Base-by-base conservation (phyloP, 2,888 invertebrate species). In the Xanthostigma xanthostigma region DNA sequence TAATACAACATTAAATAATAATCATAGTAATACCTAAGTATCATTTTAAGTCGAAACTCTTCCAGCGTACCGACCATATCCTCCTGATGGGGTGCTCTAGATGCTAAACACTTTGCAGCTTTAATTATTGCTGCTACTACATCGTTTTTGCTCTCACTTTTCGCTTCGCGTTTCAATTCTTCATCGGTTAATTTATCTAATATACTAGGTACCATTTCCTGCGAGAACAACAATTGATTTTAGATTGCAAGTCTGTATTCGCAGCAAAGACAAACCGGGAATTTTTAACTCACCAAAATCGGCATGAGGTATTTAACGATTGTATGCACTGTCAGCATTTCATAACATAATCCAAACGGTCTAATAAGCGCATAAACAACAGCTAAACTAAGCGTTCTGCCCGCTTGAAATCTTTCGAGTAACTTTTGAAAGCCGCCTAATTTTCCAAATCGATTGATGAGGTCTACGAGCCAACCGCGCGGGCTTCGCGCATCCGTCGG, bases 21-120 rank as follows among this genome's bases (percentile, higher is more conserved):
- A 27, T 27, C 6, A 27, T 27, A 3, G 27, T 27, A 27, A 9
- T 44, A 49, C 45, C 67, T 57, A 42, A 96, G 74, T 61, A 96
- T 94, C 90, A 96, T 94, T 74, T 94, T 92, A 57, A 96, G 74
- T 58, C 95, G 79, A 75, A 95, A 92, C 70, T 93, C 90, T 75
- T 95, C 95, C 60, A 96, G 74, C 6, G 65, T 73, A 55, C 81
- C 78, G 55, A 82, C 78, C 57, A 77, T 75, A 60, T 84, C 91
- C 59, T 94, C 92, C 62, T 88, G 86, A 55, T 84, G 81, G 1
- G 85, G 83, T 51, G 93, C 79, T 58, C 90, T 80, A 38, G 84
- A 80, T 14, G 91, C 89, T 57, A 96, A 76, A 65, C 84, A 86
- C 69, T 94, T 93, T 56, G 92, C 81, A 38, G 90, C 85, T 69